phyloP scores from a whole-genome alignment of 2,888 invertebrate species.

The Dynastes hyllus region DNA sequence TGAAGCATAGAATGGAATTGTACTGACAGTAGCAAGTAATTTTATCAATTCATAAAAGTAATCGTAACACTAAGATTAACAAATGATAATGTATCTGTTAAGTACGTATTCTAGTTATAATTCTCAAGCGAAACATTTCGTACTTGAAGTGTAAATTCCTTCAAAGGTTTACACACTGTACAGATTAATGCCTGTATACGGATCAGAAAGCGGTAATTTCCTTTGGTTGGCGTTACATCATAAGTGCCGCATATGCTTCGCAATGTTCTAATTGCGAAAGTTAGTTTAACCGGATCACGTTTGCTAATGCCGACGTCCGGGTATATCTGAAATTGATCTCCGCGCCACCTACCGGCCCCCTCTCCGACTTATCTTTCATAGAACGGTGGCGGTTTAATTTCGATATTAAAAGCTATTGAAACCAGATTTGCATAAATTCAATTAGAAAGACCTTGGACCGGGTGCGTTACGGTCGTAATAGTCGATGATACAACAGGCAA shows the following conservation, averaged over 20 bases:
- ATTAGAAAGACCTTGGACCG: slow-evolving; percentile 18
- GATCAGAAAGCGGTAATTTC: background rate
- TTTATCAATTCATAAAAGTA: no score
- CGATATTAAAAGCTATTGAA: slow-evolving; percentile 44
- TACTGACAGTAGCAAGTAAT: no score
- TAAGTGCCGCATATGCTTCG: slow-evolving; percentile 3
- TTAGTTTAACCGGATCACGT: slow-evolving; percentile 22
- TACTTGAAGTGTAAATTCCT: background rate
- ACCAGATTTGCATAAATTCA: slow-evolving; percentile 46
- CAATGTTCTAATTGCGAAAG: slow-evolving; percentile 34
- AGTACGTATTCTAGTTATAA: background rate
- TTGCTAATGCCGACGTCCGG: slow-evolving; percentile 20
- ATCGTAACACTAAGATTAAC: no score
- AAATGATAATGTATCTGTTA: background rate
- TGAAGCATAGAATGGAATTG: no score
- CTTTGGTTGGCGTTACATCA: background rate
- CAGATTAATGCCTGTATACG: background rate
- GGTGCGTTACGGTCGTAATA: background rate
- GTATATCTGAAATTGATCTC: slow-evolving; percentile 42
- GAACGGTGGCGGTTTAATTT: slow-evolving; percentile 23
- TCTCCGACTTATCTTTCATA: slow-evolving; percentile 1
- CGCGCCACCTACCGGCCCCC: slow-evolving; percentile 8
- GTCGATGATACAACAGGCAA: slow-evolving; percentile 5
- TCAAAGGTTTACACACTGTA: background rate
- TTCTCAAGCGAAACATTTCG: background rate